Conservation (phyloP, 64 coral and sea anemone genomes). For the Orbicella faveolata region DNA sequence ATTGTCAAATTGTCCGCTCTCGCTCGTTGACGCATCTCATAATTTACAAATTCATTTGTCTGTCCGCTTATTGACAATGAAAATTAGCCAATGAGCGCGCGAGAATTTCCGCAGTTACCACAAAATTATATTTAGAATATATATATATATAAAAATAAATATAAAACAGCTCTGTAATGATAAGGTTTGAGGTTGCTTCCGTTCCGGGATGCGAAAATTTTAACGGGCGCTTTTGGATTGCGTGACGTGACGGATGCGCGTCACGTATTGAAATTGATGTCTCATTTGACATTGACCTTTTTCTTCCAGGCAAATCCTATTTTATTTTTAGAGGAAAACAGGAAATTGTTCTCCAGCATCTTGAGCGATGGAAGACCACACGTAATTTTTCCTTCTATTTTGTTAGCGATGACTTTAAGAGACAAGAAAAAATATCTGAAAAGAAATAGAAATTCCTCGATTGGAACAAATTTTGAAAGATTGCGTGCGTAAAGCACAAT, state of each 20-base stretch:
- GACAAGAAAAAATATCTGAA: background rate
- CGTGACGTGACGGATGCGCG: background rate
- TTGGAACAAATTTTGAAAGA: background rate
- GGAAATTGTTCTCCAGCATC: background rate
- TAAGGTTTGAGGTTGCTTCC: too few relatives aligned
- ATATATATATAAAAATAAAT: too few relatives aligned
- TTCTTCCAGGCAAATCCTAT: background rate
- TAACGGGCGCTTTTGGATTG: background rate
- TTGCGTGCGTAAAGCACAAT: background rate
- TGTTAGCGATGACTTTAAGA: background rate
- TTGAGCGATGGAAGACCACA: background rate
- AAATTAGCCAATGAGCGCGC: too few relatives aligned
- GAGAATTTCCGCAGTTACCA: too few relatives aligned
- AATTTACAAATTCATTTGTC: too few relatives aligned
- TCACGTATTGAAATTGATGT: background rate
- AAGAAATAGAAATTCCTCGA: background rate
- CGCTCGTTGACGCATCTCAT: too few relatives aligned
- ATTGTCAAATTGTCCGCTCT: too few relatives aligned
- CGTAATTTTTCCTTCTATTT: background rate
- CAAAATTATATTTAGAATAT: too few relatives aligned
- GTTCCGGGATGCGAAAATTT: too few relatives aligned
- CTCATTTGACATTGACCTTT: slow-evolving; percentile 24
- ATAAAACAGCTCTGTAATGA: too few relatives aligned
- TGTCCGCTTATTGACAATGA: too few relatives aligned
- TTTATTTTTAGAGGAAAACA: background rate